These are phyloP conservation scores for Cantharis rustica DNA, from an alignment of 2,888 invertebrate species.

Conservation along the genomic window DNA sequence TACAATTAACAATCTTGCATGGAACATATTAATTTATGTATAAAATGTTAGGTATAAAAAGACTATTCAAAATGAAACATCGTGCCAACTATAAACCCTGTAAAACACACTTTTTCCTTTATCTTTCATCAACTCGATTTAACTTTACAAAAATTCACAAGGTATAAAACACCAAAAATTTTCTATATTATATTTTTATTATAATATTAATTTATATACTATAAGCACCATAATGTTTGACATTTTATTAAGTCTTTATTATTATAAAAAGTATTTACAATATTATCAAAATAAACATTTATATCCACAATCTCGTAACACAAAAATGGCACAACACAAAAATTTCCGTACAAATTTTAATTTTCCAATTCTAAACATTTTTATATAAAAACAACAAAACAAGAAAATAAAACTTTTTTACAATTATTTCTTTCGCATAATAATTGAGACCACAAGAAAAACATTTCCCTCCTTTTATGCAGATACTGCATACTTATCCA, in stretches of 20 bases:
- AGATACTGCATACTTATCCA: background rate
- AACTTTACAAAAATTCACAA: conserved; percentile 31
- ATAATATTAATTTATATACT: conserved; percentile 16
- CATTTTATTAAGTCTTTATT: conserved; percentile 45
- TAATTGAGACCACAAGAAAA: background rate
- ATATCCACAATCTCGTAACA: conserved; percentile 16
- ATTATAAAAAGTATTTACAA: conserved; percentile 33
- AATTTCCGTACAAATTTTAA: background rate
- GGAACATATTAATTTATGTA: conserved; percentile 25
- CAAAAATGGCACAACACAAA: conserved; percentile 24
- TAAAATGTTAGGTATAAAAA: conserved; percentile 18
- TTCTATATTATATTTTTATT: conserved; percentile 27
- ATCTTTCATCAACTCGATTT: conserved; percentile 18
- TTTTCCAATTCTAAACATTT: background rate
- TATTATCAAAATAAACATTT: conserved; percentile 19
- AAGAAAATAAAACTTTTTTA: background rate
- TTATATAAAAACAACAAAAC: background rate
- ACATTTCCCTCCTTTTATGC: background rate
- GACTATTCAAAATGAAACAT: conserved; percentile 19
- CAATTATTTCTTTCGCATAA: background rate
- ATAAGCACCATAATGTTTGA: conserved; percentile 55
- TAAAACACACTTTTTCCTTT: conserved; percentile 16
- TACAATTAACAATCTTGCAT: conserved; percentile 17
- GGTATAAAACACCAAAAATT: conserved; percentile 31
- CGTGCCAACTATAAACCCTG: conserved; percentile 26